These are phyloP conservation scores for Oncorhynchus gorbuscha DNA, from an alignment of 2,113 vertebrate genomes.

Conservation along the genomic window DNA sequence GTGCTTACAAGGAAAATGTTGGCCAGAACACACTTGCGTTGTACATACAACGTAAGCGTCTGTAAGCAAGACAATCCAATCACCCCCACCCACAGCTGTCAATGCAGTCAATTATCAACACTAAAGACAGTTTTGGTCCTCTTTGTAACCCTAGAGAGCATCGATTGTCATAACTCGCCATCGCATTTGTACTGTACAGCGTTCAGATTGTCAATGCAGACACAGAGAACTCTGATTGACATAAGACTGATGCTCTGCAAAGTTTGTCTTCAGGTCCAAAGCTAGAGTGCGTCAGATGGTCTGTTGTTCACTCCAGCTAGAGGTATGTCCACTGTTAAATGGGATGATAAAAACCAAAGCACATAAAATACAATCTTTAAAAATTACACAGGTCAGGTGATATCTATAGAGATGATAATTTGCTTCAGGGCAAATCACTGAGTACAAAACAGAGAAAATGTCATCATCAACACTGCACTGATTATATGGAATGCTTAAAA, in stretches of 20 bases:
- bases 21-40: constrained; percentile 26
- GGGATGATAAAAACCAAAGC: constrained; percentile 38
- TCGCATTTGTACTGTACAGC: constrained; percentile 45
- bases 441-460: constrained; percentile 60
- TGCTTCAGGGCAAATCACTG: constrained; percentile 19
- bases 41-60: neutral
- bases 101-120: constrained; percentile 26
- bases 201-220: constrained; percentile 63
- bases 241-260: constrained; percentile 22
- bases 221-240: constrained; percentile 37
- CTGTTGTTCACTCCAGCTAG: constrained; percentile 25
- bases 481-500: constrained; percentile 65
- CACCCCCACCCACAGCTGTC: constrained; percentile 22
- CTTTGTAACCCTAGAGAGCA: constrained; percentile 29
- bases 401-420: constrained; percentile 59
- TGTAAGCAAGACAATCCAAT: constrained; percentile 20
- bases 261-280: constrained; percentile 43
- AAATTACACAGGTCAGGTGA: constrained; percentile 50
- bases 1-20: constrained; percentile 28
- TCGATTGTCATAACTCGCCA: constrained; percentile 58
- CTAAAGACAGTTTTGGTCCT: constrained; percentile 1
- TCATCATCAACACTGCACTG: constrained; percentile 41
- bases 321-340: constrained; percentile 55
- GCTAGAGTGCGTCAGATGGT: constrained; percentile 42
- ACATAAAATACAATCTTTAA: constrained; percentile 59